Evolutionary conservation across 2,113 vertebrate genomes (phyloP).

Genomic region (Ornithorhynchus anatinus): DNA sequence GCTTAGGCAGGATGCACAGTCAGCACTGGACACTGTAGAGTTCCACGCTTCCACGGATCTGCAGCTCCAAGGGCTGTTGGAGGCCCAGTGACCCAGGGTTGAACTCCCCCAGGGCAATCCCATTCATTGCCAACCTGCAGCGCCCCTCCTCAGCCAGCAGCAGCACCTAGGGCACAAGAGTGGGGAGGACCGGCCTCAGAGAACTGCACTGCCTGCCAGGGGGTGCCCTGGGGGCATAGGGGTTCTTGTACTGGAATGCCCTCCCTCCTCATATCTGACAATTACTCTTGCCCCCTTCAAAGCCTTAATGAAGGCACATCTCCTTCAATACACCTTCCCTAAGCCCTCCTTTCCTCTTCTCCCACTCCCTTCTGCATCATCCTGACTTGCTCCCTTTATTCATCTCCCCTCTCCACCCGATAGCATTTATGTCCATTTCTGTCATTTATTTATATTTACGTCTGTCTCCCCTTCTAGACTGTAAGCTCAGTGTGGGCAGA

Average conservation of each 20-base stretch:
- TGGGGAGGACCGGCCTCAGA: background rate
- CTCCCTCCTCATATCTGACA: background rate
- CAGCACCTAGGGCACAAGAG: constrained; percentile 38
- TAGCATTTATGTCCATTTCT: too few relatives aligned
- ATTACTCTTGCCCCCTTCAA: background rate
- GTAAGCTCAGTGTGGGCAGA: too few relatives aligned
- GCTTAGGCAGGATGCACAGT: too few relatives aligned
- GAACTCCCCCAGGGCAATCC: constrained; percentile 39
- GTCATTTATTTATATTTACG: too few relatives aligned
- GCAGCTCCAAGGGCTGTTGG: constrained; percentile 41
- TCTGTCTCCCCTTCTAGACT: too few relatives aligned
- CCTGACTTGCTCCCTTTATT: too few relatives aligned
- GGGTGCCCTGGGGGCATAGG: background rate
- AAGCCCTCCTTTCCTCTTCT: too few relatives aligned
- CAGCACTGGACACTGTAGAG: constrained; percentile 52
- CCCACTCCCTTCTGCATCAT: too few relatives aligned
- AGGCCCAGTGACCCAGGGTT: constrained; percentile 3
- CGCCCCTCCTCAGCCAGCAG: constrained; percentile 45
- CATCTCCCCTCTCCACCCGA: too few relatives aligned
- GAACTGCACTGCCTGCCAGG: too few relatives aligned
- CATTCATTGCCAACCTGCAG: constrained; percentile 58
- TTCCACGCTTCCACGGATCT: constrained; percentile 36
- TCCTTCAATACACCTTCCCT: too few relatives aligned
- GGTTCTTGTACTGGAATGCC: background rate
- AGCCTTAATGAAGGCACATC: too few relatives aligned